phyloP scores from a whole-genome alignment of 2,888 invertebrate species.

The Oligia strigilis region DNA sequence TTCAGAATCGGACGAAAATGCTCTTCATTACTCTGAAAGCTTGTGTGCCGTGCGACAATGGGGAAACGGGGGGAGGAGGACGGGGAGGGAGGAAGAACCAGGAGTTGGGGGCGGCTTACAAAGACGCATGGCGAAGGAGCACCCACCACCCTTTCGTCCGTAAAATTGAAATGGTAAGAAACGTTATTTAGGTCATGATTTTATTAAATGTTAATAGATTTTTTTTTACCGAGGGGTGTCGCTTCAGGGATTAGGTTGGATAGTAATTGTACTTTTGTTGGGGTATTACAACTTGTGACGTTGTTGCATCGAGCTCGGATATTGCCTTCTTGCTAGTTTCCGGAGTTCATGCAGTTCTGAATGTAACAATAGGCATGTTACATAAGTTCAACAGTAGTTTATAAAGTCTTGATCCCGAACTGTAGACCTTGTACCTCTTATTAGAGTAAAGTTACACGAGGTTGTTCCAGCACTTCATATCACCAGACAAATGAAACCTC shows the following conservation, averaged over 20 bases:
- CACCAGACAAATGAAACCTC: not conserved
- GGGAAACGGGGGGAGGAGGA: constrained; percentile 74
- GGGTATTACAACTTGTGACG: constrained; percentile 14
- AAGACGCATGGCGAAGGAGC: constrained; percentile 86
- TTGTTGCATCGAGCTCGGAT: constrained; percentile 19
- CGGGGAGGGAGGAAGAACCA: constrained; percentile 56
- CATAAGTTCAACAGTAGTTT: constrained; percentile 1
- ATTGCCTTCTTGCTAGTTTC: constrained; percentile 49
- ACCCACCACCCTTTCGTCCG: constrained; percentile 88
- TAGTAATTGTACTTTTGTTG: constrained; percentile 46
- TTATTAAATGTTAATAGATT: constrained; percentile 89
- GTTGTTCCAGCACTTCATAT: not conserved
- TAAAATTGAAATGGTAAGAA: constrained; percentile 90
- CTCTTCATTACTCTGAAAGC: constrained; percentile 91
- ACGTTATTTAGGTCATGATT: constrained; percentile 90
- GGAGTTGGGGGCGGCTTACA: constrained; percentile 77
- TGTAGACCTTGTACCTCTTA: not conserved
- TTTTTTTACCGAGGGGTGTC: constrained; percentile 70
- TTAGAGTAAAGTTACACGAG: not conserved
- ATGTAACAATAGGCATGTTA: not conserved
- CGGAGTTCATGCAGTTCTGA: not conserved
- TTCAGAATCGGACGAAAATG: constrained; percentile 90
- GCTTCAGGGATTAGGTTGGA: constrained; percentile 50
- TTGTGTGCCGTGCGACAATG: constrained; percentile 90
- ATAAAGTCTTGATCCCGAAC: not conserved